phyloP scores from a whole-genome alignment of 1,140 invertebrate genomes.

The Physella acuta region DNA sequence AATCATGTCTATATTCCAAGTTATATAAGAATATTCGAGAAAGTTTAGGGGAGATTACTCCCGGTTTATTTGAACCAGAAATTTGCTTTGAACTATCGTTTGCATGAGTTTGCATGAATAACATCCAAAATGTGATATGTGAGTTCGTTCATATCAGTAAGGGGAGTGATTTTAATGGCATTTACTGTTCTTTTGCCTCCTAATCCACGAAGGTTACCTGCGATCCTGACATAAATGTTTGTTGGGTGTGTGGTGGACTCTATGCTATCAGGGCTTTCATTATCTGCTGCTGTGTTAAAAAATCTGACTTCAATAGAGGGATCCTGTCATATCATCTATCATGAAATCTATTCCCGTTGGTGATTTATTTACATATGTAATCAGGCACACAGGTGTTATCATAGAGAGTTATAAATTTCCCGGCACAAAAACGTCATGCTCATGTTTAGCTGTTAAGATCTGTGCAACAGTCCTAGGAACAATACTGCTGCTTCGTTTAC shows the following conservation, averaged over 20 bases:
- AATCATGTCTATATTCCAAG: too few relatives aligned
- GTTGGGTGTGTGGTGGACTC: constrained; percentile 63
- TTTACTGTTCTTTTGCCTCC: constrained; percentile 69
- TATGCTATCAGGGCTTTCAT: constrained; percentile 39
- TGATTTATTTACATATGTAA: constrained; percentile 51
- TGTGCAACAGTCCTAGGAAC: constrained; percentile 51
- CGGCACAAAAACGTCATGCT: constrained; percentile 49
- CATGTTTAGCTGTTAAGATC: constrained; percentile 44
- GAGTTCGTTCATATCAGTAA: constrained; percentile 70
- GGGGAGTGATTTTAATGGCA: constrained; percentile 69
- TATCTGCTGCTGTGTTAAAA: constrained; percentile 58
- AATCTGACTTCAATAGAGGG: constrained; percentile 52
- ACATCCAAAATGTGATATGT: constrained; percentile 71
- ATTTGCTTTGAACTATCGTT: too few relatives aligned
- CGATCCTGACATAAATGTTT: constrained; percentile 71
- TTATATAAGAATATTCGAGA: too few relatives aligned
- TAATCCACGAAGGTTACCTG: constrained; percentile 69
- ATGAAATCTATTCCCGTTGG: constrained; percentile 53
- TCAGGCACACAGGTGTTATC: constrained; percentile 53
- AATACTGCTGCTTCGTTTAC: constrained; percentile 40
- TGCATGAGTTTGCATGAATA: constrained; percentile 64
- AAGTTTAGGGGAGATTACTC: too few relatives aligned
- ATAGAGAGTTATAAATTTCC: constrained; percentile 49
- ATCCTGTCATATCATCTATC: constrained; percentile 57
- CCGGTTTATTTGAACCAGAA: too few relatives aligned